Conservation (phyloP, 1,140 invertebrate species). For the Drosophila teissieri region DNA sequence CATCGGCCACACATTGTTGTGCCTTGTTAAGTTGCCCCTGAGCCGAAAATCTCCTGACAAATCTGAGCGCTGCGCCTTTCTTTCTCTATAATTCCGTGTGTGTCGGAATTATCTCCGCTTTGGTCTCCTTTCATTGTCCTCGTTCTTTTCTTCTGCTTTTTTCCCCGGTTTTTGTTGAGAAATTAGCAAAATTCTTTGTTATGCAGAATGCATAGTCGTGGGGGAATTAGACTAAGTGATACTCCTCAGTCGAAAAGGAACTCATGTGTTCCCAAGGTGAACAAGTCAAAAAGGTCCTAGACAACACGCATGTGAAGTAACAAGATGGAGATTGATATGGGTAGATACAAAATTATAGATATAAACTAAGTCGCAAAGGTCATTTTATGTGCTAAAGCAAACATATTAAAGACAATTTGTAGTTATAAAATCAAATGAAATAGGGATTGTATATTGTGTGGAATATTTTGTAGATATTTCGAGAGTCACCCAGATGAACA, state of each 20-base stretch:
- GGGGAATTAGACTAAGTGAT: slow-evolving; percentile 19
- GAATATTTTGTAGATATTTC: not conserved
- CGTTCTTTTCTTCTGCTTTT: not conserved
- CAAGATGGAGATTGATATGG: slow-evolving; percentile 7
- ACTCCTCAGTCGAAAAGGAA: slow-evolving; percentile 4
- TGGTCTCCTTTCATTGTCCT: slow-evolving; percentile 28
- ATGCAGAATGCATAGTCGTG: slow-evolving; percentile 28
- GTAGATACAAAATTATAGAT: not conserved
- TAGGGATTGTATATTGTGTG: too few species aligned
- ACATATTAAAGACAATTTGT: not conserved
- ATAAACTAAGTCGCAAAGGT: not conserved
- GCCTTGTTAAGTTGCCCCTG: slow-evolving; percentile 45
- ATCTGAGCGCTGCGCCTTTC: slow-evolving; percentile 32
- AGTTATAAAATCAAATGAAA: too few species aligned
- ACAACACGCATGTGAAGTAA: not conserved
- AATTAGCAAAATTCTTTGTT: slow-evolving; percentile 43
- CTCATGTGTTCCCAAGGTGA: slow-evolving; percentile 6
- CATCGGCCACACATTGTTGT: slow-evolving; percentile 38
- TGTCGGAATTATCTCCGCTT: slow-evolving; percentile 38
- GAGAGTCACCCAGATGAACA: not conserved
- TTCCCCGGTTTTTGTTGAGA: not conserved
- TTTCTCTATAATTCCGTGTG: slow-evolving; percentile 44
- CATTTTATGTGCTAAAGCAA: too few species aligned
- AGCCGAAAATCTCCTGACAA: slow-evolving; percentile 46
- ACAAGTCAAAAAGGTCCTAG: slow-evolving; percentile 13